Percentiles rank a stretch among this genome's conserved stretches.
These are phyloP conservation scores for Nylanderia fulva DNA, from an alignment of 1,140 invertebrate genomes.

Conservation along the genomic window DNA sequence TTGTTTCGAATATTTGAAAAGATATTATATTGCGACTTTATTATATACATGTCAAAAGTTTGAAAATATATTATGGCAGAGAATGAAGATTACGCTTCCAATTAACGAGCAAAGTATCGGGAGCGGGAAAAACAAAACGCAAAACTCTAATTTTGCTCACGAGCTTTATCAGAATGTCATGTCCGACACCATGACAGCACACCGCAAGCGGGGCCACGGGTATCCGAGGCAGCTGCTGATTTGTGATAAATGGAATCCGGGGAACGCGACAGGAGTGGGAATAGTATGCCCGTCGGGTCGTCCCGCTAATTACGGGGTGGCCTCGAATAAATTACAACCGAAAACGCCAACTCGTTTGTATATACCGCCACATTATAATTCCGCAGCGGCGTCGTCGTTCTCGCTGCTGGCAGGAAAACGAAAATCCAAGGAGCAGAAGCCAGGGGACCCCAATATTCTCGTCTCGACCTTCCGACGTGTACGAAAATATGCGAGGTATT, in stretches of 20 bases:
- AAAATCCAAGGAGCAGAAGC: conserved; percentile 40
- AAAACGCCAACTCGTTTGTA: conserved; percentile 78
- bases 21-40: not conserved
- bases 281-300: conserved; percentile 79
- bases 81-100: conserved; percentile 30
- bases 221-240: conserved; percentile 81
- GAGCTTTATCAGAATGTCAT: conserved; percentile 61
- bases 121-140: conserved; percentile 37
- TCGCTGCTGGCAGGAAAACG: conserved; percentile 38
- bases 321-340: conserved; percentile 82
- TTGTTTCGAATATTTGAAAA: conserved; percentile 13
- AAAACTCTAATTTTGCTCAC: conserved; percentile 48
- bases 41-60: not conserved
- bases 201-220: conserved; percentile 55
- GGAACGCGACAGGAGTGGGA: conserved; percentile 77
- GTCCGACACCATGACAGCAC: conserved; percentile 56
- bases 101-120: conserved; percentile 36
- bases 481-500: conserved; percentile 81
- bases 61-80: not conserved
- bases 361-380: conserved; percentile 66
- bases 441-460: conserved; percentile 60
- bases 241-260: conserved; percentile 83
- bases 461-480: conserved; percentile 11
- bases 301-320: conserved; percentile 82
- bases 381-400: conserved; percentile 47